Evolutionary conservation across 2,888 invertebrate genomes (phyloP), one percentile per base, ranked within the genome.

Genomic region (Meganola albula): DNA sequence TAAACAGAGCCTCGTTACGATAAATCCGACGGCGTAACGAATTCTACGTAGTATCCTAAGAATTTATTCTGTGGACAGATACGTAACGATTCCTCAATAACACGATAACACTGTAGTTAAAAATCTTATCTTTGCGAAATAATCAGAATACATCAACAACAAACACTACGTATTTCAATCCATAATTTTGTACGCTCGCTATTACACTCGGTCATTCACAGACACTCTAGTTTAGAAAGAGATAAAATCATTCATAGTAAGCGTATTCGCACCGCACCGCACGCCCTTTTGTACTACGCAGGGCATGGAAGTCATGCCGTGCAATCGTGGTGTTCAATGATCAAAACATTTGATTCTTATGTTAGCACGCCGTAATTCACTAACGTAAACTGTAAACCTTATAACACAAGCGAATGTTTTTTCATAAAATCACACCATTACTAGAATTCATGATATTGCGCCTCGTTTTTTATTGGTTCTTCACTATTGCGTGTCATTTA

Each of bases 241-340:
- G 84, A 85, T 84, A 82, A 84, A 84, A 83, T 84, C 84, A 85
- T 84, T 85, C 84, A 84, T 84, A 84, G 82, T 83, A 83, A 83
- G 83, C 84, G 85, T 84, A 84, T 82, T 69, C 62, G 63, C 70
- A 69, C 58, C 62, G 63, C 70, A 69, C 58, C 74, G 83, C 82
- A 80, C 83, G 80, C 80, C 82, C 84, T 82, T 80, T 73, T 78
- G 75, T 79, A 77, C 71, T 70, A 79, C 79, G 77, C 83, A 83
- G 83, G 80, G 85, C 85, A 85, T 85, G 85, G 83, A 74, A 84
- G 82, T 85, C 85, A 85, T 80, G 85, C 84, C 79, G 80, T 77
- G 66, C n/a, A n/a, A 59, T 70, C 80, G 75, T 77, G 80, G 76
- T 37, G 74, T 54, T 58, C 60, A 59, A 73, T 65, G n/a, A 80